A percentile compares a stretch with the other conserved stretches of the same genome.
Evolutionary conservation across 2,888 invertebrate genomes (phyloP).

Genomic region (Leucoma salicis): DNA sequence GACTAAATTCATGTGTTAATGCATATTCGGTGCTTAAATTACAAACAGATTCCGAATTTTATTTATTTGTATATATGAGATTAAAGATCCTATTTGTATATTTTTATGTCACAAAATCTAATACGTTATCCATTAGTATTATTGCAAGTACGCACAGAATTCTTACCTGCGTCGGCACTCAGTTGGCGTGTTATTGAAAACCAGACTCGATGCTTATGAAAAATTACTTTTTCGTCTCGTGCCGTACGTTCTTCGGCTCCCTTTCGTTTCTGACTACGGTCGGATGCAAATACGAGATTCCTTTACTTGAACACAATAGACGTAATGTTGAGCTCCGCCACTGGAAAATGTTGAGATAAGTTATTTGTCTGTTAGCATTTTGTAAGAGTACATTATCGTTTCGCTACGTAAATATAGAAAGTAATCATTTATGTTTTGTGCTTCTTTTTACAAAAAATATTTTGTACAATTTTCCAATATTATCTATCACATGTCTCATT

Average conservation of each 20-base stretch:
- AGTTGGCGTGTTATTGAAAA: conserved; percentile 62
- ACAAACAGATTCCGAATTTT: too few species aligned
- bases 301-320: conserved; percentile 66
- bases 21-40: too few species aligned
- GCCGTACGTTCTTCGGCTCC: conserved; percentile 47
- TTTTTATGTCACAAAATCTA: conserved; percentile 15
- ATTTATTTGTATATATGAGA: too few species aligned
- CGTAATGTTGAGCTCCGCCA: conserved; percentile 58
- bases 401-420: conserved; percentile 34
- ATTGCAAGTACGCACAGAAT: conserved; percentile 27
- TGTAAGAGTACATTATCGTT: conserved; percentile 46
- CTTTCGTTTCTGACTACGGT: conserved; percentile 54
- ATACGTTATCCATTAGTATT: conserved; percentile 36
- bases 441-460: conserved; percentile 25
- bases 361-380: conserved; percentile 65
- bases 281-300: conserved; percentile 71
- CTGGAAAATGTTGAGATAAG: conserved; percentile 68
- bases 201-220: conserved; percentile 60
- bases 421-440: conserved; percentile 37
- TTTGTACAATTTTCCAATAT: conserved; percentile 14
- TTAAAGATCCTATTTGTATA: too few species aligned
- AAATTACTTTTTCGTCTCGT: conserved; percentile 64
- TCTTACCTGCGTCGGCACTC: conserved; percentile 42
- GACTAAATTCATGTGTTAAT: too few species aligned
- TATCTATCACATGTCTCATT: conserved; percentile 16